Evolutionary conservation across 2,888 invertebrate genomes (phyloP).

Genomic region (Cerceris rybyensis): DNA sequence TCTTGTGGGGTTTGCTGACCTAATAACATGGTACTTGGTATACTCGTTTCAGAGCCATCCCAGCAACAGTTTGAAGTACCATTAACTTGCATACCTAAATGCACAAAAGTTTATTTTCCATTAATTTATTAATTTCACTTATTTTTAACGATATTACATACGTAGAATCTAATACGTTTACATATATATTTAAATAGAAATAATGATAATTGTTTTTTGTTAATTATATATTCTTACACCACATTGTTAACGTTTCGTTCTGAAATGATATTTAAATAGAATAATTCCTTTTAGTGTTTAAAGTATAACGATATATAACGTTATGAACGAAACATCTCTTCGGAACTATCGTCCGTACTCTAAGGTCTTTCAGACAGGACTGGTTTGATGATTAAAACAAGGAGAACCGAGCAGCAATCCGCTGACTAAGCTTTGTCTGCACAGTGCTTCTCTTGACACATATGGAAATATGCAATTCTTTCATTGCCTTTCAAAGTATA

Average conservation of each 20-base stretch:
- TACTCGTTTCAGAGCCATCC: slow-evolving; percentile 78
- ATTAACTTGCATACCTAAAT: slow-evolving; percentile 79
- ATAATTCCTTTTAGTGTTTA: not conserved
- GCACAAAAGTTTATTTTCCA: not conserved
- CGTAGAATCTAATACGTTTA: too few species aligned
- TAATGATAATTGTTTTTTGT: not conserved
- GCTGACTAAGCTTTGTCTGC: slow-evolving; percentile 57
- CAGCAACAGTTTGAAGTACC: slow-evolving; percentile 79
- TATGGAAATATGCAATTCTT: slow-evolving; percentile 60
- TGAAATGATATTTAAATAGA: not conserved
- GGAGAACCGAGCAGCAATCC: slow-evolving; percentile 27
- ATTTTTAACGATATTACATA: too few species aligned
- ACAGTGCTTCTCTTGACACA: slow-evolving; percentile 35
- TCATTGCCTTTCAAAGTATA: slow-evolving; percentile 11
- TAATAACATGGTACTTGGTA: slow-evolving; percentile 79
- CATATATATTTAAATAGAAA: not conserved
- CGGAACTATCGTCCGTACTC: not conserved
- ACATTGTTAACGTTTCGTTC: not conserved
- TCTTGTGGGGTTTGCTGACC: slow-evolving; percentile 80
- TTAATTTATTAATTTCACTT: too few species aligned
- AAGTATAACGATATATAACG: not conserved
- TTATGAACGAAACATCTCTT: not conserved
- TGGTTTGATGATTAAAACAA: slow-evolving; percentile 40
- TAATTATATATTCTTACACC: slow-evolving; percentile 13
- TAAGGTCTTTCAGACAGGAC: slow-evolving; percentile 23